Conservation (phyloP, 1,140 invertebrate genomes). For the Cherax destructor region DNA sequence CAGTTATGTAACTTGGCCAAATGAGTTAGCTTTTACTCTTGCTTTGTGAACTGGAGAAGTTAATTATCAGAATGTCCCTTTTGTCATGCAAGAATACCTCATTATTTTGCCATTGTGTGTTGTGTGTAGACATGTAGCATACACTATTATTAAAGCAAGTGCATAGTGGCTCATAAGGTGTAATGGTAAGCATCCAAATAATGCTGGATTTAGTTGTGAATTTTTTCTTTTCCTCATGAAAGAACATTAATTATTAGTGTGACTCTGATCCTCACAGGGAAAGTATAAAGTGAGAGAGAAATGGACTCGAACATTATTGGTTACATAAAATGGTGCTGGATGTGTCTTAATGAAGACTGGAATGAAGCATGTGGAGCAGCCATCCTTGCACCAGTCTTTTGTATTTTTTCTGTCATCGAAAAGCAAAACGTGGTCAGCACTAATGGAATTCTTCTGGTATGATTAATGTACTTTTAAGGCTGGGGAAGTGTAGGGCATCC, state of each 20-base stretch:
- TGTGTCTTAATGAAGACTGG: constrained; percentile 30
- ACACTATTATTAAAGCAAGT: constrained; percentile 35
- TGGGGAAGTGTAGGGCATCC: background rate
- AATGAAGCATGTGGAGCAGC: constrained; percentile 12
- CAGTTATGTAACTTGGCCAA: constrained; percentile 57
- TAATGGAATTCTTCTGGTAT: background rate
- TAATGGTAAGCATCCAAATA: constrained; percentile 12
- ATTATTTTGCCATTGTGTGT: constrained; percentile 60
- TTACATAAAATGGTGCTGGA: constrained; percentile 38
- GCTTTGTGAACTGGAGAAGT: constrained; percentile 56
- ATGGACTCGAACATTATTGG: constrained; percentile 32
- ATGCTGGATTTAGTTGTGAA: constrained; percentile 38
- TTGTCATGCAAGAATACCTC: constrained; percentile 59
- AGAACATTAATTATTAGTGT: constrained; percentile 31
- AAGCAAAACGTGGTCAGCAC: background rate
- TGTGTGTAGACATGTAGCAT: constrained; percentile 52
- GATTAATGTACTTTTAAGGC: background rate
- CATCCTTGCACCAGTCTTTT: constrained; percentile 5
- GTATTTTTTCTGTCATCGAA: background rate
- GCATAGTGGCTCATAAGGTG: constrained; percentile 47
- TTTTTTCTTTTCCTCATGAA: constrained; percentile 21
- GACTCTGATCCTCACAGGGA: constrained; percentile 21
- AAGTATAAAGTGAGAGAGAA: constrained; percentile 10
- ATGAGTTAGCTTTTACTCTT: constrained; percentile 55
- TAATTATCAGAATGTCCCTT: constrained; percentile 27